Conservation (phyloP, 2,797 vertebrate genomes). For the Allobates femoralis region DNA sequence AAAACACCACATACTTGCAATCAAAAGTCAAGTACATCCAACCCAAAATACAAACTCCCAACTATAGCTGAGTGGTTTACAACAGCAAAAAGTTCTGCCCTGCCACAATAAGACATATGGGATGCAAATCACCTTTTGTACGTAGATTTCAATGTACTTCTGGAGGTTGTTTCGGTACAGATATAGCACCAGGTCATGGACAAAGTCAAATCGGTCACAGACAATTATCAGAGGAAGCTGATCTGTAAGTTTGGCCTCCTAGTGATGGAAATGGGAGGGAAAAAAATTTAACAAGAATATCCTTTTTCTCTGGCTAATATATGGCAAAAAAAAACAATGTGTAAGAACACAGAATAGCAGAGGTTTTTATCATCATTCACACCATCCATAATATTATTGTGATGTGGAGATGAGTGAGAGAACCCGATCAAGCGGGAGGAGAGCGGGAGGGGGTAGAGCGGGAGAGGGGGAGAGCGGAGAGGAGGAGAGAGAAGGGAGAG, state of each 20-base stretch:
- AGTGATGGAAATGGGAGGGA: constrained; percentile 12
- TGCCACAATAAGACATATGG: background rate
- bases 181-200: constrained; percentile 92
- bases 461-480: too few species aligned
- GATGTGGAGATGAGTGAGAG: too few species aligned
- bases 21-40: background rate
- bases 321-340: too few species aligned
- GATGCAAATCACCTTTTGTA: constrained; percentile 86
- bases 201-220: constrained; percentile 94
- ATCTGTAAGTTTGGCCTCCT: constrained; percentile 96
- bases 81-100: background rate
- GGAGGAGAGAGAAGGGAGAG: too few species aligned
- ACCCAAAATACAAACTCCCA: background rate
- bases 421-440: too few species aligned
- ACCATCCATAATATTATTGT: background rate
- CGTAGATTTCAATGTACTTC: constrained; percentile 96
- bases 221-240: constrained; percentile 96
- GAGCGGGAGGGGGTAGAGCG: too few species aligned
- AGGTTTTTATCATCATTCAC: background rate
- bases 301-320: background rate
- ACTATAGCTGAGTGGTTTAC: background rate
- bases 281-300: background rate
- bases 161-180: constrained; percentile 93
- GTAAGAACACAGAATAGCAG: too few species aligned
- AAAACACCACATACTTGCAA: too few species aligned